phyloP scores from a whole-genome alignment of 1,140 invertebrate genomes.

The Pseudomyrmex dendroicus region DNA sequence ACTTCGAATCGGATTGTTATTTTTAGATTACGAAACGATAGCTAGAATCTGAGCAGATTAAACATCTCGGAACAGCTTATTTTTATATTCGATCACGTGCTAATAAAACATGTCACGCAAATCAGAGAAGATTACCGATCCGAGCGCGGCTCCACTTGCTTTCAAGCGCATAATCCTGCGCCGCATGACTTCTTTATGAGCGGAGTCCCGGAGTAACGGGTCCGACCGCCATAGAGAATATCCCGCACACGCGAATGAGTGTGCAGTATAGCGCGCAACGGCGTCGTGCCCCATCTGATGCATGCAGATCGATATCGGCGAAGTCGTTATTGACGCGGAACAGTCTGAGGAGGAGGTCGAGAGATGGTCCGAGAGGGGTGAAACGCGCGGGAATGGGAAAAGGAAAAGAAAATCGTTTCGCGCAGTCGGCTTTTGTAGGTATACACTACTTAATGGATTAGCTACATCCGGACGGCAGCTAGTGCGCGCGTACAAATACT shows the following conservation, averaged over 20 bases:
- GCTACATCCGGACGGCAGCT: constrained; percentile 63
- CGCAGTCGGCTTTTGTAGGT: constrained; percentile 59
- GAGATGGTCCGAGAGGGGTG: not conserved
- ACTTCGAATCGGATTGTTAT: not conserved
- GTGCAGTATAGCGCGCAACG: constrained; percentile 18
- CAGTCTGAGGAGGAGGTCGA: constrained; percentile 15
- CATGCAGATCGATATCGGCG: constrained; percentile 57
- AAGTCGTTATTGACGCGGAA: constrained; percentile 56
- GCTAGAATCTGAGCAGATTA: too few species aligned
- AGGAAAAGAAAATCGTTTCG: constrained; percentile 58
- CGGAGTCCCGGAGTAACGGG: not conserved
- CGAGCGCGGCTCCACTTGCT: constrained; percentile 12
- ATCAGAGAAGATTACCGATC: constrained; percentile 15
- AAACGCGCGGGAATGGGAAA: not conserved
- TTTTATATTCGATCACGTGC: not conserved
- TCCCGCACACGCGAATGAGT: not conserved
- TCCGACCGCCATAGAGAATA: constrained; percentile 38
- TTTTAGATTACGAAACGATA: too few species aligned
- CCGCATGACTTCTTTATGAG: constrained; percentile 49
- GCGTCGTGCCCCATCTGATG: constrained; percentile 42
- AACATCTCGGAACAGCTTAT: too few species aligned
- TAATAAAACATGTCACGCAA: not conserved
- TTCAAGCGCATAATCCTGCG: constrained; percentile 31
- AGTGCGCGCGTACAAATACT: constrained; percentile 47
- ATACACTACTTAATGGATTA: constrained; percentile 71